phyloP scores from a whole-genome alignment of 2,797 vertebrate species.

The Pogoniulus pusillus region DNA sequence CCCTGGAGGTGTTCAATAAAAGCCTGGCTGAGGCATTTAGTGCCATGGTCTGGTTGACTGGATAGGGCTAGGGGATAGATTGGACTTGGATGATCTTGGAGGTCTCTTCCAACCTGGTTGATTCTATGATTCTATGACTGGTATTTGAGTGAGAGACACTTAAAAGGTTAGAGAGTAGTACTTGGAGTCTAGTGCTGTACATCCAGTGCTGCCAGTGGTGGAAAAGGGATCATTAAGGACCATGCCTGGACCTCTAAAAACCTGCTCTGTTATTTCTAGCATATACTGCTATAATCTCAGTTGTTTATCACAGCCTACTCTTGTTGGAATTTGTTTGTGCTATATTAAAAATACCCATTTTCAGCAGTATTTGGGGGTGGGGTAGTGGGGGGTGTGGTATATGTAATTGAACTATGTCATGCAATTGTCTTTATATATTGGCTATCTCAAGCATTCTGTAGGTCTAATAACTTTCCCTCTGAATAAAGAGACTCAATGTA shows the following conservation, averaged over 20 bases:
- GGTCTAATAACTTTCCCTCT: slow-evolving; percentile 22
- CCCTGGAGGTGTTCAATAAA: no score
- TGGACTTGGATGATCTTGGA: no score
- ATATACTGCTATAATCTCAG: background rate
- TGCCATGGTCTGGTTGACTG: no score
- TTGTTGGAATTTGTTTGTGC: slow-evolving; percentile 13
- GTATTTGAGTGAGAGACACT: background rate
- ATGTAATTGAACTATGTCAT: background rate
- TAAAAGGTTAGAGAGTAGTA: background rate
- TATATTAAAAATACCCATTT: background rate
- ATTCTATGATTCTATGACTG: no score
- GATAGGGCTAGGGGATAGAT: no score
- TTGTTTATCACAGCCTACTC: background rate
- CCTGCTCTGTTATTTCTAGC: background rate
- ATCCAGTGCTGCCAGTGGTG: background rate
- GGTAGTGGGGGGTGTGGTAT: background rate
- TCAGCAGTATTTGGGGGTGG: background rate
- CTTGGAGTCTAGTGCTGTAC: fast-evolving
- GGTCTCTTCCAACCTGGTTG: no score
- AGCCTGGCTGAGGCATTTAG: no score
- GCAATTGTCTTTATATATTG: slow-evolving; percentile 26
- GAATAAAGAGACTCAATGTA: slow-evolving; percentile 33
- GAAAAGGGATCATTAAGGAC: background rate
- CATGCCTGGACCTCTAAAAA: background rate
- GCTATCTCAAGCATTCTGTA: background rate